These are phyloP conservation scores for Calephelis nemesis DNA, from an alignment of 1,140 invertebrate genomes.

Conservation along the genomic window DNA sequence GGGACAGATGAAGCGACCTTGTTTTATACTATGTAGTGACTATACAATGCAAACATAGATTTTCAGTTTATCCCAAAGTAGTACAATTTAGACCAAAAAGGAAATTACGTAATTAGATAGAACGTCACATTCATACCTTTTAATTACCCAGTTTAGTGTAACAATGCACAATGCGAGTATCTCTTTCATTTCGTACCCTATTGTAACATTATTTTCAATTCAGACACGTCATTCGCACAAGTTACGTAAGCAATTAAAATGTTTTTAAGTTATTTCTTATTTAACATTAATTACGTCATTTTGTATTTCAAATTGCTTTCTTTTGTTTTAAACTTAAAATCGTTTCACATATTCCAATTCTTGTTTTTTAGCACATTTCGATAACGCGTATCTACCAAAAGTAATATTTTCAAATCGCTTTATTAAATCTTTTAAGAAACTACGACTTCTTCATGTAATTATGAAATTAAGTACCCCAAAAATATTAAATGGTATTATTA, in stretches of 20 bases:
- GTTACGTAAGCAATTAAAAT: slow-evolving; percentile 3
- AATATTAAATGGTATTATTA: too few relatives aligned
- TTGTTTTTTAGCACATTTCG: not conserved
- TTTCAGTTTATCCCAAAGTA: too few relatives aligned
- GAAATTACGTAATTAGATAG: slow-evolving; percentile 2
- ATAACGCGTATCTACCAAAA: too few relatives aligned
- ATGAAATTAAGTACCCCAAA: too few relatives aligned
- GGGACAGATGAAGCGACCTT: too few relatives aligned
- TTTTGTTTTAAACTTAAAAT: not conserved
- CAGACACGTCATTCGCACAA: not conserved
- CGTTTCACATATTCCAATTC: not conserved
- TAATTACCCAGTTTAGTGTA: slow-evolving; percentile 6
- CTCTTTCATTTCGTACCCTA: slow-evolving; percentile 7
- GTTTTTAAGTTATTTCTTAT: slow-evolving; percentile 6
- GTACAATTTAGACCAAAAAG: slow-evolving; percentile 33
- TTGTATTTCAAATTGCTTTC: not conserved
- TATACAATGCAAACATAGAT: too few relatives aligned
- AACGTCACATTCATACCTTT: slow-evolving; percentile 8
- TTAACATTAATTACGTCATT: not conserved
- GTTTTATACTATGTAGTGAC: too few relatives aligned
- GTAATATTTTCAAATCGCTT: too few relatives aligned
- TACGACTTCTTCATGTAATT: too few relatives aligned
- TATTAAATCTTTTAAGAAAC: too few relatives aligned
- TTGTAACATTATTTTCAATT: slow-evolving; percentile 1
- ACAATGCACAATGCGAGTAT: not conserved